Conservation (phyloP, 2,113 vertebrate genomes). For the Trichechus manatus region DNA sequence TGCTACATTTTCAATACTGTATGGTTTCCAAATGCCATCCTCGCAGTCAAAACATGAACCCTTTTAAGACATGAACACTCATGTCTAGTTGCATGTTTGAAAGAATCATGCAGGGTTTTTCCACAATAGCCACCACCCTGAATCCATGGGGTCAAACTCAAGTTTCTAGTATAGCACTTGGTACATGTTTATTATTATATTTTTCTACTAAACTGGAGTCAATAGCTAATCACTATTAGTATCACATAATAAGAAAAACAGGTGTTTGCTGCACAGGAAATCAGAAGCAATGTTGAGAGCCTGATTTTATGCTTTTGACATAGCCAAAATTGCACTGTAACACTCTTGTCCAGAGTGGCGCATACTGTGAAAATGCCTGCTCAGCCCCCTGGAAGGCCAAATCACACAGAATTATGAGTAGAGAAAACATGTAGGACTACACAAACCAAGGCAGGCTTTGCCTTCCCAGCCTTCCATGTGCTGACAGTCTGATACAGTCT, state of each 20-base stretch:
- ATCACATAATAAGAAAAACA: constrained; percentile 70
- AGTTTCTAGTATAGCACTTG: constrained; percentile 80
- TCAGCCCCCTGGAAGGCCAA: constrained; percentile 78
- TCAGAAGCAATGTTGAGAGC: constrained; percentile 66
- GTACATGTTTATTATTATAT: constrained; percentile 75
- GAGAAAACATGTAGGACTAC: constrained; percentile 82
- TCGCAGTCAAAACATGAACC: not conserved
- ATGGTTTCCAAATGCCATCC: not conserved
- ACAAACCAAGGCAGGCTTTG: not conserved
- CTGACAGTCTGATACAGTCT: constrained; percentile 81
- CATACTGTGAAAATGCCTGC: constrained; percentile 82
- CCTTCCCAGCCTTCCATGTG: constrained; percentile 77
- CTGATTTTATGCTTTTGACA: constrained; percentile 76
- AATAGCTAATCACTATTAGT: constrained; percentile 83
- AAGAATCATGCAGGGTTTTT: constrained; percentile 60
- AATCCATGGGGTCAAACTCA: constrained; percentile 66
- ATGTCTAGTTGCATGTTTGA: constrained; percentile 4
- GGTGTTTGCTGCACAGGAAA: constrained; percentile 73
- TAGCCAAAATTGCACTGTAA: constrained; percentile 81
- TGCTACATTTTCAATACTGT: not conserved
- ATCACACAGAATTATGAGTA: constrained; percentile 84
- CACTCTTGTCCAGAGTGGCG: constrained; percentile 62
- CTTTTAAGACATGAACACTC: constrained; percentile 1
- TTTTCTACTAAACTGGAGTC: constrained; percentile 81
- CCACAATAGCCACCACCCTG: not conserved